phyloP scores from a whole-genome alignment of 1,140 invertebrate genomes.

The Reticulitermes speratus region DNA sequence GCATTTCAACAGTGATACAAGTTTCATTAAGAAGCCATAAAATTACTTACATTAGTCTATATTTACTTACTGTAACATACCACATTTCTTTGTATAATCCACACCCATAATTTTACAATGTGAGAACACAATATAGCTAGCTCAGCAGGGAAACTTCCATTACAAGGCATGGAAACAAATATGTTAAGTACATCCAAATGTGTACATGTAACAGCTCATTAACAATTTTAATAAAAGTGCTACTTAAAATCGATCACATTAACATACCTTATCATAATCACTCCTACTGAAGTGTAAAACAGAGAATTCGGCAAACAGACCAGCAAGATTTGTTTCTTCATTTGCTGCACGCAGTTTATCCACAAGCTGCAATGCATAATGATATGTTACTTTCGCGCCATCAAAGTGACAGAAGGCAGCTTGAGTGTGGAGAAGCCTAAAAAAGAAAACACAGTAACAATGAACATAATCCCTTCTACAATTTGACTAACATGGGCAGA shows the following conservation, averaged over 20 bases:
- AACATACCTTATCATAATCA: slow-evolving; percentile 71
- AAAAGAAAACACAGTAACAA: slow-evolving; percentile 40
- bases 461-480: background rate
- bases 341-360: slow-evolving; percentile 50
- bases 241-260: too few species aligned
- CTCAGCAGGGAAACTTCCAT: too few species aligned
- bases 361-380: slow-evolving; percentile 57
- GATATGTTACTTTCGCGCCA: slow-evolving; percentile 64
- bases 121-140: too few species aligned
- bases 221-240: too few species aligned
- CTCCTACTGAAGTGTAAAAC: slow-evolving; percentile 75
- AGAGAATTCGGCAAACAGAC: slow-evolving; percentile 77
- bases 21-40: background rate
- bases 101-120: too few species aligned
- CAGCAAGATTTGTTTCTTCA: slow-evolving; percentile 60
- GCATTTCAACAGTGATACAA: too few species aligned
- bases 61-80: too few species aligned
- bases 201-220: too few species aligned
- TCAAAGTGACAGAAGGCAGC: slow-evolving; percentile 75
- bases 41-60: too few species aligned
- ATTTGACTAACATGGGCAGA: background rate
- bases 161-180: too few species aligned
- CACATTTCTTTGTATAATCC: too few species aligned
- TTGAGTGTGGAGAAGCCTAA: slow-evolving; percentile 77
- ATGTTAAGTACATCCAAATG: too few species aligned